A percentile compares a stretch with the other conserved stretches of the same genome.
phyloP scores from a whole-genome alignment of 2,113 vertebrate genomes.

The Pandion haliaetus region DNA sequence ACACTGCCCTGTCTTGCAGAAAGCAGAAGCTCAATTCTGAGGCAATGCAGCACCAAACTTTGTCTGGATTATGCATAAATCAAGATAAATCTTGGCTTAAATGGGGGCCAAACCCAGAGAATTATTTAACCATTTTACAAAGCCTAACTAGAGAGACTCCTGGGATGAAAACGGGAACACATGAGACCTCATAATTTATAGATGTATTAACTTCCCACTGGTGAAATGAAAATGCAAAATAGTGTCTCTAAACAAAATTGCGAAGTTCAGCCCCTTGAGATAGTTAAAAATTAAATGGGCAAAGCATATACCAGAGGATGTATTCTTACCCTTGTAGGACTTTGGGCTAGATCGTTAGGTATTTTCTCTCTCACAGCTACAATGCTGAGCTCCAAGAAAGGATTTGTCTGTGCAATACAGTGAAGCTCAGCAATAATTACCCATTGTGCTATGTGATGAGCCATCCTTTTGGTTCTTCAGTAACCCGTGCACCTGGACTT shows the following conservation, averaged over 20 bases:
- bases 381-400: conserved; percentile 47
- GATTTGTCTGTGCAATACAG: conserved; percentile 24
- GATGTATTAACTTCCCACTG: conserved; percentile 2
- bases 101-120: neutral
- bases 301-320: neutral
- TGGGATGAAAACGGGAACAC: neutral
- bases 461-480: conserved; percentile 53
- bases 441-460: conserved; percentile 60
- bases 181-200: neutral
- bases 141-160: neutral
- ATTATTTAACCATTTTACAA: neutral
- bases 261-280: neutral
- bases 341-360: neutral
- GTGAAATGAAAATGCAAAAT: conserved; percentile 42
- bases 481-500: conserved; percentile 71
- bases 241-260: conserved; percentile 22
- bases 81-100: neutral
- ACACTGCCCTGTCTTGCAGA: neutral
- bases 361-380: conserved; percentile 28
- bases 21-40: neutral
- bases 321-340: neutral
- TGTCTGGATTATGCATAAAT: neutral
- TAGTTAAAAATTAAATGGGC: conserved; percentile 5
- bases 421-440: conserved; percentile 50
- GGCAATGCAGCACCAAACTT: neutral